A percentile compares a stretch with the other conserved stretches of the same genome.
Conservation (phyloP, 2,888 invertebrate species). For the Tachina lurida region DNA sequence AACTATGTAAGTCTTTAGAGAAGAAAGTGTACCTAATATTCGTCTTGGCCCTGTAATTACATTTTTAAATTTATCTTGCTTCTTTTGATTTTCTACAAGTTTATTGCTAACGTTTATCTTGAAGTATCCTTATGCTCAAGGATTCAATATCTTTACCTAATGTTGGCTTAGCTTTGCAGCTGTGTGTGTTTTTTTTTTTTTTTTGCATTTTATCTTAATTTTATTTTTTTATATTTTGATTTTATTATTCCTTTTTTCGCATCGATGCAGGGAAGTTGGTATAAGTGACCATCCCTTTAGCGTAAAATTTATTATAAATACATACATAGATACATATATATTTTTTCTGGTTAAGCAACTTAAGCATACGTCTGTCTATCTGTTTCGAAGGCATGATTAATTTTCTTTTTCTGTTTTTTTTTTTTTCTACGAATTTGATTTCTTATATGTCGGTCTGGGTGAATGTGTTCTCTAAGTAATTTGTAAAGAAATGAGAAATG, state of each 20-base stretch:
- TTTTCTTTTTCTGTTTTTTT: conserved; percentile 17
- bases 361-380: conserved; percentile 4
- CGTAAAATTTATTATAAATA: not conserved
- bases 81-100: too few relatives aligned
- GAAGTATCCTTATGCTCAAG: not conserved
- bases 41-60: not conserved
- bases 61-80: not conserved
- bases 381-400: conserved; percentile 53
- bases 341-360: not conserved
- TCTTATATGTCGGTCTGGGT: conserved; percentile 4
- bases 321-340: too few relatives aligned
- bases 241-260: not conserved
- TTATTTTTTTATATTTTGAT: conserved; percentile 2
- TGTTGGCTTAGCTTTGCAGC: conserved; percentile 1
- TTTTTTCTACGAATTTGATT: conserved; percentile 11
- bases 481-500: not conserved
- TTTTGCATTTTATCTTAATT: not conserved
- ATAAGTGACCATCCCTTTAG: conserved; percentile 7
- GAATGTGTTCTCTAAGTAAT: not conserved
- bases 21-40: not conserved
- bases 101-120: not conserved
- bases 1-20: too few relatives aligned
- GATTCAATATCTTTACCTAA: not conserved
- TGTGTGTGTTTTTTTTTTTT: not conserved
- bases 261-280: not conserved